Evolutionary conservation across 92 coral and sea anemone species (phyloP).

Genomic region (Porites lobata): DNA sequence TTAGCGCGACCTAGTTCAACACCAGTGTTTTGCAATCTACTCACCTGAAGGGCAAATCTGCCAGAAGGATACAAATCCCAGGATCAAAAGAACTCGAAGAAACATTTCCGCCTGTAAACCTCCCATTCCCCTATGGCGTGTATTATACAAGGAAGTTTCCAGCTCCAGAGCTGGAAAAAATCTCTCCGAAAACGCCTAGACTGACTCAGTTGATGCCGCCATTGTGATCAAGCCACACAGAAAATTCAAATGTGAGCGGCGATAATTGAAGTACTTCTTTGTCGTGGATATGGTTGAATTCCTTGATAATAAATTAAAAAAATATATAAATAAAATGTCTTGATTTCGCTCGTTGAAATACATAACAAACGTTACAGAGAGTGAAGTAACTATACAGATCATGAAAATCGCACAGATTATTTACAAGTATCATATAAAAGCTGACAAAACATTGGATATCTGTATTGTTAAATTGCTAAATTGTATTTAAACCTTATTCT

Average conservation of each 20-base stretch:
- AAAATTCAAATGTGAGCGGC: conserved; percentile 29
- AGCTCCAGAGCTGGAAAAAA: neutral
- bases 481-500: too few species aligned
- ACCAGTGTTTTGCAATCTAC: neutral
- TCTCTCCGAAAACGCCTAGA: neutral
- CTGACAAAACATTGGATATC: too few species aligned
- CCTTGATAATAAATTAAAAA: neutral
- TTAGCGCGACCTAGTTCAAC: too few species aligned
- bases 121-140: conserved; percentile 1
- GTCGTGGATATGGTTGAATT: conserved; percentile 12
- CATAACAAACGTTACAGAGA: too few species aligned
- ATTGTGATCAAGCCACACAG: neutral
- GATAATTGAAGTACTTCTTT: conserved; percentile 18
- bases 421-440: too few species aligned
- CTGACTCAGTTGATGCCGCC: neutral
- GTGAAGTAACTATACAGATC: too few species aligned
- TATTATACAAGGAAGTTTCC: neutral
- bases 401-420: too few species aligned
- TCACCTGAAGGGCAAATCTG: conserved; percentile 27
- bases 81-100: neutral
- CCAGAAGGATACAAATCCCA: conserved; percentile 13
- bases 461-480: too few species aligned
- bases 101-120: neutral
- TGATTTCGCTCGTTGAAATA: too few species aligned
- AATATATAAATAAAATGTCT: too few species aligned